Evolutionary conservation across 23 tunicate species (phyloP).

Genomic region (Botrylloides violaceus): DNA sequence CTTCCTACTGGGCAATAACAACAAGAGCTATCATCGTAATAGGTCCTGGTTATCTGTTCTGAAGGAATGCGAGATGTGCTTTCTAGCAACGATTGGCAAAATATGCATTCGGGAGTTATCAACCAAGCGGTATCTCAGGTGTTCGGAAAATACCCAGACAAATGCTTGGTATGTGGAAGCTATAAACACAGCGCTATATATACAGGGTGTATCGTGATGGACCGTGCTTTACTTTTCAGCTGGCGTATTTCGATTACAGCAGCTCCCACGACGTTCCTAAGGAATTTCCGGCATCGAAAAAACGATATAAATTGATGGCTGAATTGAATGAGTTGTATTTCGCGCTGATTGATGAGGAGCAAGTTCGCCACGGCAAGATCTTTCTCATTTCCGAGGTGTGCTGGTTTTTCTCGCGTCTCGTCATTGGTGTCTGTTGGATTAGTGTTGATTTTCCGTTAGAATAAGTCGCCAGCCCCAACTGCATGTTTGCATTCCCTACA

Average conservation of each 20-base stretch:
- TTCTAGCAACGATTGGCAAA: not conserved
- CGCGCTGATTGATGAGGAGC: not conserved
- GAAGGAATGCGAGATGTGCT: not conserved
- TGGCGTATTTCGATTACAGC: not conserved
- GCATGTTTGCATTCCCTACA: no score
- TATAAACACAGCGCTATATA: no score
- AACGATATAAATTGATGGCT: not conserved
- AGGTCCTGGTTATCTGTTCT: not conserved
- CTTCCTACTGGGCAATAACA: no score
- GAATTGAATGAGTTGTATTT: not conserved
- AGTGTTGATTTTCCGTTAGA: no score
- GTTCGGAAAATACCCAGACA: not conserved
- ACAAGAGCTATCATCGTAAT: not conserved
- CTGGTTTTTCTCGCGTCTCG: no score
- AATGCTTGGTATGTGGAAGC: not conserved
- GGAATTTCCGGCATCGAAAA: not conserved
- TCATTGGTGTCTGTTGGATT: no score
- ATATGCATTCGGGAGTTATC: not conserved
- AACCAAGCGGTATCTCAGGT: not conserved
- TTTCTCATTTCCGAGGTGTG: not conserved
- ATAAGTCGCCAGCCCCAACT: no score
- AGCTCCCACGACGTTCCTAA: not conserved
- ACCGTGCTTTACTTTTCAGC: no score
- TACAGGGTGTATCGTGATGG: no score
- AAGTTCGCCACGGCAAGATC: not conserved